These are phyloP conservation scores for Indri indri DNA, from an alignment of 2,113 vertebrate species.

Conservation along the genomic window DNA sequence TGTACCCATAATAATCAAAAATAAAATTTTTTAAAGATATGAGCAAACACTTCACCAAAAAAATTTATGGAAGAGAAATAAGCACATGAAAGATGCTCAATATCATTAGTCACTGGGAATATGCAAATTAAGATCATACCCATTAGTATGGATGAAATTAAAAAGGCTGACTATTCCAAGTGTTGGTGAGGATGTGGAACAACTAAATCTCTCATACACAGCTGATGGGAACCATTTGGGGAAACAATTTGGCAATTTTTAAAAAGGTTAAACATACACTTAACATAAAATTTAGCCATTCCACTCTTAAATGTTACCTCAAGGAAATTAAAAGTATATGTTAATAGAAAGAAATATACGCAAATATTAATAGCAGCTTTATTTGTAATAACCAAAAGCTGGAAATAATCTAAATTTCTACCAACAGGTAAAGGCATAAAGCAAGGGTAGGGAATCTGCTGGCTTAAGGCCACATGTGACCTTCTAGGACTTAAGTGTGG, in stretches of 20 bases:
- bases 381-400: background rate
- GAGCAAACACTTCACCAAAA: background rate
- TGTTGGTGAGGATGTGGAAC: background rate
- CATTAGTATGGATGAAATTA: background rate
- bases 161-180: background rate
- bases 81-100: background rate
- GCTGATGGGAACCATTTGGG: background rate
- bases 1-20: no score
- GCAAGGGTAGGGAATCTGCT: no score
- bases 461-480: no score
- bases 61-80: background rate
- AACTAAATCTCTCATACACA: background rate
- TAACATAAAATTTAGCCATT: background rate
- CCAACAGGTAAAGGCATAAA: background rate
- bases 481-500: no score
- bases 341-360: background rate
- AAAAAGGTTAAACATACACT: background rate
- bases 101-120: background rate
- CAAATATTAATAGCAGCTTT: background rate
- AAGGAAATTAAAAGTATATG: background rate
- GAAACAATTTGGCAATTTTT: background rate
- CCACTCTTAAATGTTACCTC: background rate
- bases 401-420: background rate
- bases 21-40: no score
- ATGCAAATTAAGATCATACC: background rate